These are phyloP conservation scores for Haemorhous mexicanus DNA, from an alignment of 2,113 vertebrate genomes.

Conservation along the genomic window DNA sequence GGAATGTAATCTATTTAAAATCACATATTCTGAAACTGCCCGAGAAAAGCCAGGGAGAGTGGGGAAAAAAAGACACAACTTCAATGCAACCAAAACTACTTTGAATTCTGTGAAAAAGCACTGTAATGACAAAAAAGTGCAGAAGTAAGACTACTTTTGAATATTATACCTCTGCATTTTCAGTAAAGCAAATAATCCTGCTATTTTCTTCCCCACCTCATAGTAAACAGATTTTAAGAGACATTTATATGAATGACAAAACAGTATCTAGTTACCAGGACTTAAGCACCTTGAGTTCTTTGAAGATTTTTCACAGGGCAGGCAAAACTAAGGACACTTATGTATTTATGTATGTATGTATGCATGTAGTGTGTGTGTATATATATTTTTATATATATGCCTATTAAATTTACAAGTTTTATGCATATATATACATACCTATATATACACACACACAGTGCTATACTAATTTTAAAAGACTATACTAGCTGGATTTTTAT, in stretches of 20 bases:
- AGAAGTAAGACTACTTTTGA: neutral
- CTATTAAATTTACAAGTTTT: neutral
- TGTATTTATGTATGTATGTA: too few species aligned
- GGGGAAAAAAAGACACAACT: neutral
- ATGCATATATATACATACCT: neutral
- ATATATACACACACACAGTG: neutral
- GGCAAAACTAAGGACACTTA: neutral
- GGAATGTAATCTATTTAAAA: neutral
- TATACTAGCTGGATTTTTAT: neutral
- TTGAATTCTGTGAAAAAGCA: neutral
- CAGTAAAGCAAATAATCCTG: neutral
- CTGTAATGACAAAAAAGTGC: neutral
- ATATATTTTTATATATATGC: neutral
- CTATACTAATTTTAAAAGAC: neutral
- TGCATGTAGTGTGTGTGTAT: too few species aligned
- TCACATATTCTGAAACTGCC: neutral
- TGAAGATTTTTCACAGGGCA: neutral
- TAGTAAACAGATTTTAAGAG: neutral
- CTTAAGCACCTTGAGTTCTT: neutral
- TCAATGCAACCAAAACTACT: neutral
- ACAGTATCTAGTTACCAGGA: neutral
- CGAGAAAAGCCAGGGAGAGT: fast-evolving
- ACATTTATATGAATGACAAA: neutral
- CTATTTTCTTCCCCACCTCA: neutral
- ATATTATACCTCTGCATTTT: neutral